Evolutionary conservation across 2,888 invertebrate species (phyloP), one percentile per base, ranked within the genome.

Genomic region (Leptinotarsa peninsularis): DNA sequence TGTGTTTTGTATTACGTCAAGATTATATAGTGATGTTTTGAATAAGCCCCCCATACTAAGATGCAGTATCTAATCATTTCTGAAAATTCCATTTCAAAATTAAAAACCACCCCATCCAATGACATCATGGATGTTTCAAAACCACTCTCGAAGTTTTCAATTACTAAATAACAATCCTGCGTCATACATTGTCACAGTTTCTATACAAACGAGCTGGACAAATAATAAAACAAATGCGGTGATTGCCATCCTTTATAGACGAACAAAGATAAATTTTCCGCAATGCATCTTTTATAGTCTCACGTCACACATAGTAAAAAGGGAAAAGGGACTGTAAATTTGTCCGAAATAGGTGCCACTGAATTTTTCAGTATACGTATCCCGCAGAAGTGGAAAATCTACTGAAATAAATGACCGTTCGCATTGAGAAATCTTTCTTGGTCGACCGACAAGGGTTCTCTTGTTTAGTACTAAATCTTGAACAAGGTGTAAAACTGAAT

Each of bases 321-420:
- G 21, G 15, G 58, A 58, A 58, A 23, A 21, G 58, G 17, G n/a
- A n/a, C 33, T 43, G n/a, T 33, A 63, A 33, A 63, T 63, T 63
- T 43, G 17, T 17, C n/a, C 43, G 33, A 33, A 58, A 18, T 63
- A 49, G 52, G 27, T 68, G 27, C 17, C 68, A 33, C 69, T 76
- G 76, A 76, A 76, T 76, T 67, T 76, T 73, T 73, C 76, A 76
- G 70, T 49, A 23, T 63, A 33, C 27, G 43, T 60, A 33, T 33
- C 75, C 72, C 72, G 43, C 49, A 72, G 33, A 69, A 68, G 68
- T 50, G 60, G 60, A 67, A 67, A 73, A 66, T 69, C 52, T 43
- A 76, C 68, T 56, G 73, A 60, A 63, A 76, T 67, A 76, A 76
- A 76, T 76, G 75, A 72, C 66, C 67, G 66, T 54, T 72, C 68